A percentile compares a stretch with the other conserved stretches of the same genome.
These are phyloP conservation scores for Drosophila ochracea DNA, from an alignment of 2,888 invertebrate genomes.

Conservation along the genomic window DNA sequence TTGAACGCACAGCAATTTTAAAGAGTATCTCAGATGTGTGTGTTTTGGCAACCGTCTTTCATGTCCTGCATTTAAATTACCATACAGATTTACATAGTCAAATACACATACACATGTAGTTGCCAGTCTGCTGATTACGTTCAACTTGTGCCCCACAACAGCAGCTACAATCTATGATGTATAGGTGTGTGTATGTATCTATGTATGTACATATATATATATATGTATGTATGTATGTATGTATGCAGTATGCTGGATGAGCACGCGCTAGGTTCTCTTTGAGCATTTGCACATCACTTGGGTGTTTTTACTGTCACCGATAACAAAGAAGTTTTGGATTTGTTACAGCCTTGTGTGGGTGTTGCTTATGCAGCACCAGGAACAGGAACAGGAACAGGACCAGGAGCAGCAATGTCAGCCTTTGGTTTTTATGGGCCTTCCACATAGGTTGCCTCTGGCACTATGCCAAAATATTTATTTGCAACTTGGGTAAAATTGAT, in stretches of 20 bases:
- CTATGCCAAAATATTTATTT: conserved; percentile 48
- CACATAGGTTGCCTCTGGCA: conserved; percentile 28
- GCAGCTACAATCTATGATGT: conserved; percentile 3
- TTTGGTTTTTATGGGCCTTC: conserved; percentile 3
- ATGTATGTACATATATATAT: too few species aligned
- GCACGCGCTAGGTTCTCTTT: conserved; percentile 20
- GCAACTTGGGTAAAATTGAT: conserved; percentile 67
- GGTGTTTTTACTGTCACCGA: conserved; percentile 46
- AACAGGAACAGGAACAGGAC: neutral
- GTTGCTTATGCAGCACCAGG: conserved; percentile 1
- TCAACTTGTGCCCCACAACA: conserved; percentile 21
- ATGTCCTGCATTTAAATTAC: conserved; percentile 2
- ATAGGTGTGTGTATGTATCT: neutral
- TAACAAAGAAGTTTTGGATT: conserved; percentile 41
- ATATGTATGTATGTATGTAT: neutral
- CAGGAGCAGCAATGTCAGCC: neutral
- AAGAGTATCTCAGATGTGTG: neutral
- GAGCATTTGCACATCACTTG: conserved; percentile 46
- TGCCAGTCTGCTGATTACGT: conserved; percentile 23
- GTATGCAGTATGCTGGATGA: conserved; percentile 1
- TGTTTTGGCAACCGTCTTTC: neutral
- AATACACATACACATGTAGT: neutral
- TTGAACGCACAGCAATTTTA: neutral
- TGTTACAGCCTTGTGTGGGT: conserved; percentile 6
- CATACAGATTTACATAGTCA: conserved; percentile 3